These are phyloP conservation scores for Orthosia incerta DNA, from an alignment of 2,888 invertebrate genomes.

Conservation along the genomic window DNA sequence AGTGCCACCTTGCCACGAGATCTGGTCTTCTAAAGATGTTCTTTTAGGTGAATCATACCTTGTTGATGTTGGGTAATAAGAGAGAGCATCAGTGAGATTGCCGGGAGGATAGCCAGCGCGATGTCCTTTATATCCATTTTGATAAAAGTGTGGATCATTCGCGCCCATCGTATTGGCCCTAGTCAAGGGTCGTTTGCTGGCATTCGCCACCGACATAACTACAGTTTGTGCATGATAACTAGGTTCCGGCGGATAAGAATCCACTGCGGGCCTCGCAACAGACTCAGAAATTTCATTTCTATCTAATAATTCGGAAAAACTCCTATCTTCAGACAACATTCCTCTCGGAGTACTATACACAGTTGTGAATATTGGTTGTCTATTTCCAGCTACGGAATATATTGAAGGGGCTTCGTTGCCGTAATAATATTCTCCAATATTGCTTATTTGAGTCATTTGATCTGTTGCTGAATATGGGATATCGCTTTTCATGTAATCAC, in stretches of 20 bases:
- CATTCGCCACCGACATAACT: conserved; percentile 84
- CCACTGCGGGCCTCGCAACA: conserved; percentile 77
- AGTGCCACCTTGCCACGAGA: conserved; percentile 91
- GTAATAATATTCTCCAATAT: conserved; percentile 86
- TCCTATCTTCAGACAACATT: conserved; percentile 91
- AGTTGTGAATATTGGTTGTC: conserved; percentile 93
- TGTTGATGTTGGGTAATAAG: conserved; percentile 95
- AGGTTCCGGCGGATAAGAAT: conserved; percentile 90
- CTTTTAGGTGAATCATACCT: conserved; percentile 91
- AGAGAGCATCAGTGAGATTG: conserved; percentile 94
- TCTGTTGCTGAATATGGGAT: conserved; percentile 75
- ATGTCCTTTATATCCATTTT: conserved; percentile 93
- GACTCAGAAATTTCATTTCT: conserved; percentile 89
- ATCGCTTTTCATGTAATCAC: conserved; percentile 79
- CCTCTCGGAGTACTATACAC: conserved; percentile 93
- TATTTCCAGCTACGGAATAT: conserved; percentile 94
- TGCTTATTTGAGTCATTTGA: conserved; percentile 79
- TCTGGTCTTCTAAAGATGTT: conserved; percentile 91
- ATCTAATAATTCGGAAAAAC: conserved; percentile 93
- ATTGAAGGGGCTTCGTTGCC: conserved; percentile 92
- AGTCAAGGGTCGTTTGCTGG: conserved; percentile 88
- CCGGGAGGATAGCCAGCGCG: conserved; percentile 93
- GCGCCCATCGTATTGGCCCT: conserved; percentile 91
- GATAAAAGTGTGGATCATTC: conserved; percentile 89
- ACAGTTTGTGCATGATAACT: conserved; percentile 91